These are phyloP conservation scores for Peromyscus melanophrys DNA, from an alignment of 2,797 vertebrate genomes.

Conservation along the genomic window DNA sequence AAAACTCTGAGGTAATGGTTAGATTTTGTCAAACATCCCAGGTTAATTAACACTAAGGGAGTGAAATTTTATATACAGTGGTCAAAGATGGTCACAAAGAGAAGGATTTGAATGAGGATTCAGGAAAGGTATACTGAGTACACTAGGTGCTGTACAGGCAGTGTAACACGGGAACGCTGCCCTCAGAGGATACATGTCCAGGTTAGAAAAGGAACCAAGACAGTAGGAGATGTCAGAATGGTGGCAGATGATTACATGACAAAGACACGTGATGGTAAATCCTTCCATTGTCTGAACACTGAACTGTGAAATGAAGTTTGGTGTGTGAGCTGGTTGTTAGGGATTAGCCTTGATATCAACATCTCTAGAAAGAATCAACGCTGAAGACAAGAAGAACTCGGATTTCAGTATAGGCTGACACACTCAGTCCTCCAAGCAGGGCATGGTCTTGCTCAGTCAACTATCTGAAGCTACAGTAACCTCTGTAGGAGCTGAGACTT, in stretches of 20 bases:
- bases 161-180: background rate
- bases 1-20: background rate
- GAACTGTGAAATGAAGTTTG: background rate
- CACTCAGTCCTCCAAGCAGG: background rate
- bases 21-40: background rate
- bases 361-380: background rate
- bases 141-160: background rate
- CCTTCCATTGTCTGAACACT: background rate
- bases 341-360: background rate
- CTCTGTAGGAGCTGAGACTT: background rate
- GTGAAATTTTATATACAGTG: background rate
- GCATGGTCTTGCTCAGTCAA: background rate
- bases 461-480: background rate
- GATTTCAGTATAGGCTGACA: background rate
- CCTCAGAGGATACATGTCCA: background rate
- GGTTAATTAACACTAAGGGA: background rate
- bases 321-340: background rate
- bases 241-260: background rate
- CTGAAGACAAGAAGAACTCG: background rate
- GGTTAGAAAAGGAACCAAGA: background rate
- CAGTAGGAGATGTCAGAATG: background rate
- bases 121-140: background rate
- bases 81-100: background rate
- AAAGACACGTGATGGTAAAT: background rate
- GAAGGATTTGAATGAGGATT: background rate